A percentile compares a stretch with the other conserved stretches of the same genome.
These are phyloP conservation scores for Enhydra lutris DNA, from an alignment of 2,113 vertebrate species.

Conservation along the genomic window DNA sequence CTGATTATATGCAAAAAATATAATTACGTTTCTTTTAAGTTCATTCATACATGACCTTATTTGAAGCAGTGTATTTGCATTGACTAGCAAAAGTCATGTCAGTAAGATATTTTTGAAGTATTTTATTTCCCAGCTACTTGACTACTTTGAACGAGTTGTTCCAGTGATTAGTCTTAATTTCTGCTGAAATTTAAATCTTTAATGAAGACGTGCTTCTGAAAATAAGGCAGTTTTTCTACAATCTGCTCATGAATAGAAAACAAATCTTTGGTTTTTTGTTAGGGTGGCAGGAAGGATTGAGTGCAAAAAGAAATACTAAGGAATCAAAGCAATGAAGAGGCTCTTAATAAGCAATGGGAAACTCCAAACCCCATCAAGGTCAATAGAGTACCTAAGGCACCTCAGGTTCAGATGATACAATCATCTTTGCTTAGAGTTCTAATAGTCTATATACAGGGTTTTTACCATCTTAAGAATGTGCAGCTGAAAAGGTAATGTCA, in stretches of 20 bases:
- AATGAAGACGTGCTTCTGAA: slow-evolving; percentile 58
- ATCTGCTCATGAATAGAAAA: slow-evolving; percentile 76
- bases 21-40: slow-evolving; percentile 21
- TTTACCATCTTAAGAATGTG: slow-evolving; percentile 73
- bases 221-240: slow-evolving; percentile 69
- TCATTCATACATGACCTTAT: slow-evolving; percentile 52
- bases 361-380: slow-evolving; percentile 80
- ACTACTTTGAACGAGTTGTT: slow-evolving; percentile 53
- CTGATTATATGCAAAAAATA: slow-evolving; percentile 25
- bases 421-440: slow-evolving; percentile 82
- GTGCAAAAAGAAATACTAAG: slow-evolving; percentile 70
- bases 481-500: slow-evolving; percentile 58
- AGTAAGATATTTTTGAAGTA: slow-evolving; percentile 52
- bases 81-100: slow-evolving; percentile 49
- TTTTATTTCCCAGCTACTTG: slow-evolving; percentile 54
- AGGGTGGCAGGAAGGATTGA: slow-evolving; percentile 70
- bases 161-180: slow-evolving; percentile 54
- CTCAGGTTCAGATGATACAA: slow-evolving; percentile 71
- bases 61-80: slow-evolving; percentile 53
- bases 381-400: slow-evolving; percentile 86
- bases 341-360: slow-evolving; percentile 71
- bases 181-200: slow-evolving; percentile 51
- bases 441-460: slow-evolving; percentile 74
- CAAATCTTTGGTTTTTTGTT: slow-evolving; percentile 84
- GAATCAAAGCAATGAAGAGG: slow-evolving; percentile 68